Evolutionary conservation across 2,888 invertebrate genomes (phyloP).

Genomic region (Panorpa germanica): DNA sequence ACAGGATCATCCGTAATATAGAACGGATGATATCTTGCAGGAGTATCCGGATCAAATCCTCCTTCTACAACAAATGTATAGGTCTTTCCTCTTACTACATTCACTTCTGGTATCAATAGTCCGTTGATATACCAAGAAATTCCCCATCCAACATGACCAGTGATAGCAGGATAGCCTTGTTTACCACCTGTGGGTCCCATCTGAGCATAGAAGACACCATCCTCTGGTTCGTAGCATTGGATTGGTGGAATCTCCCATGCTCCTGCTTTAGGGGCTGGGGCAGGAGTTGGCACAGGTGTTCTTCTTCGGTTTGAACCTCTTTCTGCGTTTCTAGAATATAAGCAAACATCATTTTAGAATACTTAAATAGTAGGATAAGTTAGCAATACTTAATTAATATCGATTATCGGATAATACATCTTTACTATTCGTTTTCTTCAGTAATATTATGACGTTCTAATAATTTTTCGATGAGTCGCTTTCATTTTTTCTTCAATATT

Average conservation of each 20-base stretch:
- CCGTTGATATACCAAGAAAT: slow-evolving; percentile 92
- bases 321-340: slow-evolving; percentile 9
- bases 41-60: slow-evolving; percentile 54
- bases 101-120: slow-evolving; percentile 75
- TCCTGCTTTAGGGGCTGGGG: slow-evolving; percentile 33
- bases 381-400: no score
- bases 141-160: slow-evolving; percentile 89
- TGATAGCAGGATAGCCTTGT: slow-evolving; percentile 76
- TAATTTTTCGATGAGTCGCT: no score
- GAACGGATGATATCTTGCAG: slow-evolving; percentile 81
- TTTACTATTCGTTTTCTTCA: no score
- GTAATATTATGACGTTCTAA: no score
- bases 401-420: no score
- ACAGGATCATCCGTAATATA: slow-evolving; percentile 83
- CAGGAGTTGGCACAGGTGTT: slow-evolving; percentile 34
- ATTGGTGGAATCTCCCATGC: slow-evolving; percentile 83
- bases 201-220: slow-evolving; percentile 82
- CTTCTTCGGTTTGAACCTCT: no score
- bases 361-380: no score
- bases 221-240: slow-evolving; percentile 75
- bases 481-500: no score
- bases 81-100: slow-evolving; percentile 67
- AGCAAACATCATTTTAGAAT: slow-evolving; percentile 7
- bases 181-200: slow-evolving; percentile 87
- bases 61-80: slow-evolving; percentile 83